A percentile compares a stretch with the other conserved stretches of the same genome.
These are phyloP conservation scores for Smittia aterrima DNA, from an alignment of 2,888 invertebrate genomes.

Conservation along the genomic window DNA sequence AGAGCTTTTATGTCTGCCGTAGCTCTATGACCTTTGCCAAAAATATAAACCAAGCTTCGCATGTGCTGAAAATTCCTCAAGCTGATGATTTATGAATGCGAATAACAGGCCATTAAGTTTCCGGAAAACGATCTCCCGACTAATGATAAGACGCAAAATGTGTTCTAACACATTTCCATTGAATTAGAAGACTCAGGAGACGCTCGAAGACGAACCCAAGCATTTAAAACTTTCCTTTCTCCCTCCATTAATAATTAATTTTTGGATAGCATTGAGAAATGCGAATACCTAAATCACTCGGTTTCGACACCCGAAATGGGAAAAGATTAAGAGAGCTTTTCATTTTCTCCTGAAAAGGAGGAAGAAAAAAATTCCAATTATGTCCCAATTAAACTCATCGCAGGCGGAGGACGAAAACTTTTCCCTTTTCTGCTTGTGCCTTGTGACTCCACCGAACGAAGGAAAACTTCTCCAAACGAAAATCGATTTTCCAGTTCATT, in stretches of 20 bases:
- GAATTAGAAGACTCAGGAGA: background rate
- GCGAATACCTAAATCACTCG: conserved; percentile 11
- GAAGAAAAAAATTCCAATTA: conserved; percentile 14
- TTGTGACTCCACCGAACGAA: background rate
- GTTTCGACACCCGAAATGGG: background rate
- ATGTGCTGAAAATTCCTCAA: background rate
- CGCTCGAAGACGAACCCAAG: background rate
- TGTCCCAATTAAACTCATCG: conserved; percentile 24
- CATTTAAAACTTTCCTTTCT: background rate
- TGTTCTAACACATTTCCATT: background rate
- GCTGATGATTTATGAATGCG: conserved; percentile 1
- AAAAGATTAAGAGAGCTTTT: conserved; percentile 10
- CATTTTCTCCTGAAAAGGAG: background rate
- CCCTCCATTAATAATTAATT: conserved; percentile 9
- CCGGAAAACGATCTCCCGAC: background rate
- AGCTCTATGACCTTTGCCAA: background rate
- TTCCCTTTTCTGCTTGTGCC: background rate
- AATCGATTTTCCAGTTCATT: conserved; percentile 35
- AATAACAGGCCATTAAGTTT: background rate
- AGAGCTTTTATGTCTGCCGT: background rate
- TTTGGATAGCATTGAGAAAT: background rate
- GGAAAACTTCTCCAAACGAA: background rate
- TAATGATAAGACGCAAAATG: conserved; percentile 2
- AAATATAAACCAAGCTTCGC: background rate
- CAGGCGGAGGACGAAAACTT: background rate